These are phyloP conservation scores for Cheilosia soror DNA, from an alignment of 2,888 invertebrate genomes.

Conservation along the genomic window DNA sequence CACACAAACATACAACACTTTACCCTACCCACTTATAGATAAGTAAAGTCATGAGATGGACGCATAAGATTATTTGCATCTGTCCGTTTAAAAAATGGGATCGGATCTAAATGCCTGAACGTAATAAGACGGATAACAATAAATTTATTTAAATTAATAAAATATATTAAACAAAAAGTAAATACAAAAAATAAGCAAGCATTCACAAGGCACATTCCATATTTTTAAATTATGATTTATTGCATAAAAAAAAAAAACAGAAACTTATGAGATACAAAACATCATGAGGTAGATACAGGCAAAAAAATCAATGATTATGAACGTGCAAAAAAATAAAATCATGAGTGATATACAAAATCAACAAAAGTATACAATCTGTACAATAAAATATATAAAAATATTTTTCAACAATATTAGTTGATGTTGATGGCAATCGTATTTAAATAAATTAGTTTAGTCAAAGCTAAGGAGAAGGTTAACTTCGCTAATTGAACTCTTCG, in stretches of 20 bases:
- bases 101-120: too few species aligned
- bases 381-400: background rate
- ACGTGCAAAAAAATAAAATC: slow-evolving; percentile 7
- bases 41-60: too few species aligned
- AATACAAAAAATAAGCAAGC: too few species aligned
- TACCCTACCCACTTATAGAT: too few species aligned
- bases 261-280: slow-evolving; percentile 27
- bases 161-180: too few species aligned
- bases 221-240: slow-evolving; percentile 12
- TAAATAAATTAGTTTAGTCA: slow-evolving; percentile 17
- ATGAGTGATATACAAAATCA: background rate
- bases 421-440: slow-evolving; percentile 17
- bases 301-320: slow-evolving; percentile 10
- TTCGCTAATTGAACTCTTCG: slow-evolving; percentile 85
- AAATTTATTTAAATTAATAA: too few species aligned
- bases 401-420: background rate
- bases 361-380: background rate
- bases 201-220: background rate
- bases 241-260: slow-evolving; percentile 1
- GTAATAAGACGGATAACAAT: too few species aligned
- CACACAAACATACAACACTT: too few species aligned
- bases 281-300: slow-evolving; percentile 46
- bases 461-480: slow-evolving; percentile 78
- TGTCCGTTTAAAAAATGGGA: too few species aligned
- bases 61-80: too few species aligned